Conservation (phyloP, 2,113 vertebrate species). For the Urocolius indicus region DNA sequence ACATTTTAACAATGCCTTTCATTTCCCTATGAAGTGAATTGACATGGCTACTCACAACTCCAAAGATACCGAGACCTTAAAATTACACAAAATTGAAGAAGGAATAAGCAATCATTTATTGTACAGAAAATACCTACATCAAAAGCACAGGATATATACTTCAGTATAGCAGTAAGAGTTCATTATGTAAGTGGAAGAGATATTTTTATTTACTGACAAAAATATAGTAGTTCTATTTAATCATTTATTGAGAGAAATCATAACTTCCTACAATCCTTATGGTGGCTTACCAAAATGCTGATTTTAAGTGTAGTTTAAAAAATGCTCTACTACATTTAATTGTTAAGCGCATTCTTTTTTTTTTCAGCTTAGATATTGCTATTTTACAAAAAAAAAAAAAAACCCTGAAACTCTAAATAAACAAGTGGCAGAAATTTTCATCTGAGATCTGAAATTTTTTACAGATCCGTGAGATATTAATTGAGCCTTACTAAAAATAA, state of each 20-base stretch:
- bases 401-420: neutral
- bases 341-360: neutral
- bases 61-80: neutral
- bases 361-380: neutral
- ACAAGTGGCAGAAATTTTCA: neutral
- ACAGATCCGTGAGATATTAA: neutral
- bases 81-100: neutral
- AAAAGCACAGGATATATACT: neutral
- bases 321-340: neutral
- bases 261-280: neutral
- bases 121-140: neutral
- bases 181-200: neutral
- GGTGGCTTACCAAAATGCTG: neutral
- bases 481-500: neutral
- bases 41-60: neutral
- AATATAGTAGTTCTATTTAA: neutral
- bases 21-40: neutral
- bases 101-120: neutral
- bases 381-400: neutral
- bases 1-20: neutral
- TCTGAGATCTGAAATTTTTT: neutral
- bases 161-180: neutral
- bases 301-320: neutral
- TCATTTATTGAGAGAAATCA: neutral
- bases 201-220: conserved; percentile 29